These are phyloP conservation scores for Escarpia spicata DNA, from an alignment of 2,888 invertebrate species.

Conservation along the genomic window DNA sequence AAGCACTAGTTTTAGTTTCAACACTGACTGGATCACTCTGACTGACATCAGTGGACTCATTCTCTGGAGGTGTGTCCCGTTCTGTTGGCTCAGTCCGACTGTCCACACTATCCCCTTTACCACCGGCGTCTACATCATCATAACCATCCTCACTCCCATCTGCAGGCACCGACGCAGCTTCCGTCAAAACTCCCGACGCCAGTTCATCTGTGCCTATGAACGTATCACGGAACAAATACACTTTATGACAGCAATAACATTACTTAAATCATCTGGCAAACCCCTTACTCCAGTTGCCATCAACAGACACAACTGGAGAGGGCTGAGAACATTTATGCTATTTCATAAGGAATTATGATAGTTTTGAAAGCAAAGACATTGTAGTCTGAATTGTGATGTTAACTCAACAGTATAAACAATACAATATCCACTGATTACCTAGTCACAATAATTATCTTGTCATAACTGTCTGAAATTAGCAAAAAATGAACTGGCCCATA, in stretches of 20 bases:
- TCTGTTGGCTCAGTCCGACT: neutral
- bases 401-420: too few species aligned
- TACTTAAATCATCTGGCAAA: too few species aligned
- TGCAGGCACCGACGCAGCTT: neutral
- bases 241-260: neutral
- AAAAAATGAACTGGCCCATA: too few species aligned
- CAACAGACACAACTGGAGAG: too few species aligned
- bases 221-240: neutral
- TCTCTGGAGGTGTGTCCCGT: neutral
- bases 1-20: neutral
- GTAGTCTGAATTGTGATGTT: too few species aligned
- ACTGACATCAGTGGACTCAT: neutral
- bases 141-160: neutral
- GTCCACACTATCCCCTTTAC: neutral
- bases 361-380: too few species aligned
- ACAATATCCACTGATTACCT: too few species aligned
- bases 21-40: neutral
- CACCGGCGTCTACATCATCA: neutral
- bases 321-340: too few species aligned
- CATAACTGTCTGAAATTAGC: too few species aligned
- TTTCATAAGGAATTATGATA: too few species aligned
- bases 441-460: too few species aligned
- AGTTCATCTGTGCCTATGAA: neutral
- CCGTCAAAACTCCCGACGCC: neutral
- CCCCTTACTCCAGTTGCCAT: too few species aligned